Percentiles rank a stretch among this genome's conserved stretches.
These are phyloP conservation scores for Drosophila ironensis DNA, from an alignment of 1,140 invertebrate genomes.

Conservation along the genomic window DNA sequence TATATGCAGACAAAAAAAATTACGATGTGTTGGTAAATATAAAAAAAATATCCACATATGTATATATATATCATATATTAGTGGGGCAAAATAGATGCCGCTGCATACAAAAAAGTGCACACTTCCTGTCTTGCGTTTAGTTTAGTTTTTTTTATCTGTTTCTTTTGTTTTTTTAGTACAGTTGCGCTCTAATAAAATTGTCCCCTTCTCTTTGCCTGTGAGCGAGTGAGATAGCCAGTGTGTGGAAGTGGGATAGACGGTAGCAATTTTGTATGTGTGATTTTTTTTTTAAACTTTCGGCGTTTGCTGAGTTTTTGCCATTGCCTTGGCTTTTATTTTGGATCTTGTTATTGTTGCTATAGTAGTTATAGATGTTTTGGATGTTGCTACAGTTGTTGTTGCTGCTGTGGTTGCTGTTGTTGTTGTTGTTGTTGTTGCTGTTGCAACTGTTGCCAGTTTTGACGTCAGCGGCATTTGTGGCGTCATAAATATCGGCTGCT, in stretches of 20 bases:
- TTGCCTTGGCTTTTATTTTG: conserved; percentile 20
- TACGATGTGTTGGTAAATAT: conserved; percentile 6
- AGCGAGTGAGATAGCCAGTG: neutral
- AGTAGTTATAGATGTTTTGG: conserved; percentile 7
- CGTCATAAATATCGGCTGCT: conserved; percentile 76
- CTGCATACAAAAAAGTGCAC: conserved; percentile 23
- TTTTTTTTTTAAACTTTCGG: conserved; percentile 37
- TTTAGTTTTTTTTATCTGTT: conserved; percentile 10
- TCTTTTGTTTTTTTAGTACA: conserved; percentile 39
- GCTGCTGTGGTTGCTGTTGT: conserved; percentile 7
- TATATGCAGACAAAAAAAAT: conserved; percentile 10
- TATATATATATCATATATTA: conserved; percentile 5
- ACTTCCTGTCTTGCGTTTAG: conserved; percentile 32
- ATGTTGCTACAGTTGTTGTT: conserved; percentile 2
- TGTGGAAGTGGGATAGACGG: neutral
- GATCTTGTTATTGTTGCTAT: conserved; percentile 27
- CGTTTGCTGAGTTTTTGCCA: conserved; percentile 26
- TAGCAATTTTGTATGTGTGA: neutral
- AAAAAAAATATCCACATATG: conserved; percentile 20
- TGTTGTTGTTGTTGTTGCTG: conserved; percentile 14
- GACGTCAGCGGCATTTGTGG: conserved; percentile 44
- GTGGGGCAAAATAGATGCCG: neutral
- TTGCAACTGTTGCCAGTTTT: conserved; percentile 19
- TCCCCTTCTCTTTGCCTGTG: neutral
- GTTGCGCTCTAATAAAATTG: conserved; percentile 21